A percentile compares a stretch with the other conserved stretches of the same genome.
These are phyloP conservation scores for Acromyrmex heyeri DNA, from an alignment of 1,140 invertebrate genomes.

Conservation along the genomic window DNA sequence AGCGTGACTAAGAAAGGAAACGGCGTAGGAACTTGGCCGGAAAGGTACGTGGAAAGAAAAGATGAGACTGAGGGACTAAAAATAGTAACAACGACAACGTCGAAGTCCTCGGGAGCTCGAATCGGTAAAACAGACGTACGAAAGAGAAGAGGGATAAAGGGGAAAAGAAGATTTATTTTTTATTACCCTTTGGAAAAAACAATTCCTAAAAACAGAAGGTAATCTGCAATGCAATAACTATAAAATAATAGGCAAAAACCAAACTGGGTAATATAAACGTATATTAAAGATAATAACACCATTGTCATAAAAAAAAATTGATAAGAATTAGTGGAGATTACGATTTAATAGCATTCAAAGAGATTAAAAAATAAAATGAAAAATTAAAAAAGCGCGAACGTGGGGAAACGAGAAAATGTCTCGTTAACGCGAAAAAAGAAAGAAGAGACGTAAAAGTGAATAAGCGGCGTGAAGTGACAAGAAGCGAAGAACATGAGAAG, in stretches of 20 bases:
- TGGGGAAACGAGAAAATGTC: conserved; percentile 4
- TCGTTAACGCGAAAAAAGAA: neutral
- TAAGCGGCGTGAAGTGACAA: conserved; percentile 39
- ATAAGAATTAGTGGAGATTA: neutral
- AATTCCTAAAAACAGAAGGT: neutral
- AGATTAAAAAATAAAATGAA: conserved; percentile 20
- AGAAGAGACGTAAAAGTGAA: conserved; percentile 14
- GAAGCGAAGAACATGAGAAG: conserved; percentile 22
- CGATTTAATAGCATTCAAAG: neutral
- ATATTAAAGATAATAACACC: neutral
- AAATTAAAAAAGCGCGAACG: neutral
- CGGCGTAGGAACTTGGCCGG: conserved; percentile 29
- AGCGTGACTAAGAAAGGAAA: conserved; percentile 56
- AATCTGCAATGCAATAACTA: conserved; percentile 1
- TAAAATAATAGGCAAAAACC: neutral
- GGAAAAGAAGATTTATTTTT: conserved; percentile 6
- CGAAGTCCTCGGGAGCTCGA: conserved; percentile 45
- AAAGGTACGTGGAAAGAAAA: conserved; percentile 60
- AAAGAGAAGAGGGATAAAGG: neutral
- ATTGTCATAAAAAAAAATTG: neutral
- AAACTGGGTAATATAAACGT: neutral
- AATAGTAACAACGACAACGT: conserved; percentile 57
- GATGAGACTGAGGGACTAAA: conserved; percentile 52
- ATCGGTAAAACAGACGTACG: conserved; percentile 20
- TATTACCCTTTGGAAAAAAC: neutral